Evolutionary conservation across 1,140 invertebrate species (phyloP).

Genomic region (Eriosoma lanigerum): DNA sequence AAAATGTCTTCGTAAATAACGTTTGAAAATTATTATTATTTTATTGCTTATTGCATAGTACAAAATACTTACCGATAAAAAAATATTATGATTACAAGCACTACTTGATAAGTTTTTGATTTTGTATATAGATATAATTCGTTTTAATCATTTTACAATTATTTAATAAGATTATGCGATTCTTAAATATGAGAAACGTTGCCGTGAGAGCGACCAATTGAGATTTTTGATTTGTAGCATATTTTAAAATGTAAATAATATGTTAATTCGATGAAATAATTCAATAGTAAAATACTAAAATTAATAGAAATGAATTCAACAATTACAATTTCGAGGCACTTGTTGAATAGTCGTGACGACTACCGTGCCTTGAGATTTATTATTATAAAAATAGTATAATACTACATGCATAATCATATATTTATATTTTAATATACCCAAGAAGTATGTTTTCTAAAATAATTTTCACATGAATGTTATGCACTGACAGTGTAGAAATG

Average conservation of each 20-base stretch:
- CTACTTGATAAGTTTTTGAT: no score
- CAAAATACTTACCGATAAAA: no score
- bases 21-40: no score
- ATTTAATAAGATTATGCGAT: no score
- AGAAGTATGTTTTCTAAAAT: constrained; percentile 4
- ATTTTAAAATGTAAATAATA: background rate
- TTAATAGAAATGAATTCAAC: background rate
- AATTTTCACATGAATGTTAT: constrained; percentile 12
- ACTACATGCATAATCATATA: background rate
- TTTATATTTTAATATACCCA: background rate
- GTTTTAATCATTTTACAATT: no score
- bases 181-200: no score
- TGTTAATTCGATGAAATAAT: background rate
- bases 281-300: background rate
- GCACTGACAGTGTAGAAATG: background rate
- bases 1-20: no score
- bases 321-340: constrained; percentile 4
- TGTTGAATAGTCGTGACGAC: constrained; percentile 22
- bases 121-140: no score
- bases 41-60: no score
- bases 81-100: no score
- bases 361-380: background rate
- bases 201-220: no score
- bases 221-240: background rate
- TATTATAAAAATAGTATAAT: background rate